Evolutionary conservation across 2,113 vertebrate genomes (phyloP).

Genomic region (Aythya baeri): DNA sequence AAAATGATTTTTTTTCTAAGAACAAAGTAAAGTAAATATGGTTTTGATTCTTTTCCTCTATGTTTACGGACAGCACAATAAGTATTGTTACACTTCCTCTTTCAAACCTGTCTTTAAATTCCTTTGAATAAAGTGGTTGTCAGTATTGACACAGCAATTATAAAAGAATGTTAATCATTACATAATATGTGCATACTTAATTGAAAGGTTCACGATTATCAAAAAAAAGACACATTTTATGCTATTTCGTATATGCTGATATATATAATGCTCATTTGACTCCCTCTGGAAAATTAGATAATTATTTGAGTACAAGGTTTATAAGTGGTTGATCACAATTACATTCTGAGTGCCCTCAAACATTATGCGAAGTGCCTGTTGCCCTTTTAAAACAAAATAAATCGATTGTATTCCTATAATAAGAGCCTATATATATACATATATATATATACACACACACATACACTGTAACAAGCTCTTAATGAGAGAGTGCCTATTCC

Average conservation of each 20-base stretch:
- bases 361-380: not conserved
- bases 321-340: slow-evolving; percentile 23
- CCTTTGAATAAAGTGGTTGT: not conserved
- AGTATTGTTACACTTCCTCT: not conserved
- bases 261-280: not conserved
- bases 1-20: not conserved
- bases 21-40: not conserved
- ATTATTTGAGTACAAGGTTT: slow-evolving; percentile 8
- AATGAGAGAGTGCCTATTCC: slow-evolving; percentile 2
- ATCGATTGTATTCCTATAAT: not conserved
- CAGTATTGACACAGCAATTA: not conserved
- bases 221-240: not conserved
- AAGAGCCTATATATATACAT: not conserved
- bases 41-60: accelerated
- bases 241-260: not conserved
- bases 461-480: not conserved
- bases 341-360: not conserved
- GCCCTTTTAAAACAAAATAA: slow-evolving; percentile 27
- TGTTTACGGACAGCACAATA: not conserved
- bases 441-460: not conserved
- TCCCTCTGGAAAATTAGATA: not conserved
- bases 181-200: not conserved
- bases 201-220: not conserved
- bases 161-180: not conserved
- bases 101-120: not conserved